Conservation (phyloP, 2,113 vertebrate species). For the Corapipo altera region DNA sequence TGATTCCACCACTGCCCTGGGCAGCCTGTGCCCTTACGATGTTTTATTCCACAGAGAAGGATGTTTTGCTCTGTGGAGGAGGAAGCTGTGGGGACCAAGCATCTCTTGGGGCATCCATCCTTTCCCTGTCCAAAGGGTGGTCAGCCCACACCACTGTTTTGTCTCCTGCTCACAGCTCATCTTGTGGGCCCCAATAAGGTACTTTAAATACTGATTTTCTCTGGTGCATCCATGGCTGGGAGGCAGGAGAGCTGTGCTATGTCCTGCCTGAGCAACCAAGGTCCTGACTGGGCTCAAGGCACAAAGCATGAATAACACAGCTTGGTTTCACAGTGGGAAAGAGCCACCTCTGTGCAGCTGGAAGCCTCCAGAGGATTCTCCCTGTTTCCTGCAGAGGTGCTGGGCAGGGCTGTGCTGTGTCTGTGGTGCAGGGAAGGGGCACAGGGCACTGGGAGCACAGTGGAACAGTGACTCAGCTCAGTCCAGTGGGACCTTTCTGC, state of each 20-base stretch:
- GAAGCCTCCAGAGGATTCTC: neutral
- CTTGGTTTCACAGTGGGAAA: neutral
- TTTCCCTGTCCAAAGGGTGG: accelerated
- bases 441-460: neutral
- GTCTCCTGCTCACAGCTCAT: accelerated
- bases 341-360: neutral
- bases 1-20: neutral
- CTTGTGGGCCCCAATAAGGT: accelerated
- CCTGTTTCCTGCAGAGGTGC: neutral
- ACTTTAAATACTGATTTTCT: neutral
- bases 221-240: accelerated
- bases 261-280: neutral
- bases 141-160: neutral
- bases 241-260: neutral
- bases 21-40: neutral
- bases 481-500: neutral
- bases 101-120: accelerated
- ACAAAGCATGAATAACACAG: neutral
- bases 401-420: neutral
- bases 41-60: neutral
- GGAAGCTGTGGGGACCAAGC: neutral
- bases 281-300: neutral
- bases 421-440: accelerated
- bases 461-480: slow-evolving; percentile 8
- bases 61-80: neutral